Base-by-base conservation (phyloP, 2,888 invertebrate species). In the Scrobipalpa atriplicella region DNA sequence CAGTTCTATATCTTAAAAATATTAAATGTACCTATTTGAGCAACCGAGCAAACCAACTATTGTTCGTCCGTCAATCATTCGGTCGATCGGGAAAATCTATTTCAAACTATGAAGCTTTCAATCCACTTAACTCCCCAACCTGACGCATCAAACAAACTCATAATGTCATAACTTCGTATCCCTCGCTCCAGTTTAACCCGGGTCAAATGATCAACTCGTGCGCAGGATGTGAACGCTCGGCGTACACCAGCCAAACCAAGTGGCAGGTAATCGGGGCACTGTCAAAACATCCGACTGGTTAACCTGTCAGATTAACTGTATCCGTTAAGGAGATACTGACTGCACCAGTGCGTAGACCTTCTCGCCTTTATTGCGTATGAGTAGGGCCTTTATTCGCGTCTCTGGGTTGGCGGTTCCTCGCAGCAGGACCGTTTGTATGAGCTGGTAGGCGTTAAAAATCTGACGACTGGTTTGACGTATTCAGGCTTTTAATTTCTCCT, bases 211-310 rank as follows among this genome's bases (percentile, higher is more conserved):
- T 41, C 61, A 41, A 61, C 39, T 61, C 61, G 71, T 72, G 70
- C 77, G 79, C 82, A 86, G 88, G 87, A 88, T 89, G 88, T 87
- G 87, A 86, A 81, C 82, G 9, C 47, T 38, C 73, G 72, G 78
- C 73, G 78, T 74, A 72, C 71, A 2, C 74, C 73, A 80, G 81
- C 82, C 81, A 79, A 81, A 80, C 83, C 79, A 83, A 84, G 82
- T 85, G 86, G 79, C 89, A 88, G 88, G 87, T 89, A 90, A 92
- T 92, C 90, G 92, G 81, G 71, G 68, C 68, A 78, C 83, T 90
- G 92, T 92, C 92, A 92, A 89, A 92, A 92, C 89, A 89, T 87
- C 89, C 87, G 85, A 88, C 82, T 66, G 65, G 29, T 64, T 77
- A 77, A 75, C 73, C 81, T 84, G 89, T 87, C 87, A 80, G 87